These are phyloP conservation scores for Reticulitermes speratus DNA, from an alignment of 1,140 invertebrate genomes.

Conservation along the genomic window DNA sequence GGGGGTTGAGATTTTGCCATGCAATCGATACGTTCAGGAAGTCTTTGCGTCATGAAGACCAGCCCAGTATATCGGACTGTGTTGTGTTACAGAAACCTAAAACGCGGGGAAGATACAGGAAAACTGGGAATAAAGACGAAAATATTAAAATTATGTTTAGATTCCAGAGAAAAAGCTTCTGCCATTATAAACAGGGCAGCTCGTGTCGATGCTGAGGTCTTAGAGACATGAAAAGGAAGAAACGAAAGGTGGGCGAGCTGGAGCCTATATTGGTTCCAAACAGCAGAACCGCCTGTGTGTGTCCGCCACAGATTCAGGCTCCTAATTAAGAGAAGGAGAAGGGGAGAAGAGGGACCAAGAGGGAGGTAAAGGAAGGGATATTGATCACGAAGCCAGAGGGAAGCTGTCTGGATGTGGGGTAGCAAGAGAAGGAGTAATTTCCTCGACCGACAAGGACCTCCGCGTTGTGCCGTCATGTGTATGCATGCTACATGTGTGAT, in stretches of 20 bases:
- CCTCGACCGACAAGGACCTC: conserved; percentile 2
- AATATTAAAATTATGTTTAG: background rate
- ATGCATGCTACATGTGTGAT: conserved; percentile 22
- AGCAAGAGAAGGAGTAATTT: conserved; percentile 11
- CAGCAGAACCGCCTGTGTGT: conserved; percentile 20
- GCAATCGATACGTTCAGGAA: background rate
- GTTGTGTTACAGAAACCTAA: background rate
- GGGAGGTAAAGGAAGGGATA: conserved; percentile 29
- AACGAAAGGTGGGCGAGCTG: background rate
- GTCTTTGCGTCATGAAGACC: background rate
- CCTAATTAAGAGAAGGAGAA: conserved; percentile 37
- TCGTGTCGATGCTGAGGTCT: background rate
- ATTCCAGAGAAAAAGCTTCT: background rate
- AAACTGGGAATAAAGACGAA: background rate
- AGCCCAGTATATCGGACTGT: background rate
- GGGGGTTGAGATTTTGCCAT: background rate
- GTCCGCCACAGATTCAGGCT: conserved; percentile 36
- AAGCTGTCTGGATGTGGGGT: conserved; percentile 13
- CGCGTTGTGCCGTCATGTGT: conserved; percentile 4
- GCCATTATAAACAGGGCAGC: background rate
- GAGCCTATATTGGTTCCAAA: conserved; percentile 25
- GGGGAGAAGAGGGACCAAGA: conserved; percentile 15
- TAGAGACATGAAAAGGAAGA: background rate
- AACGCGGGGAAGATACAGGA: background rate
- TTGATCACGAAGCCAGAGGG: conserved; percentile 33